Base-by-base conservation (phyloP, 2,113 vertebrate genomes). In the Paracanthobrama guichenoti region DNA sequence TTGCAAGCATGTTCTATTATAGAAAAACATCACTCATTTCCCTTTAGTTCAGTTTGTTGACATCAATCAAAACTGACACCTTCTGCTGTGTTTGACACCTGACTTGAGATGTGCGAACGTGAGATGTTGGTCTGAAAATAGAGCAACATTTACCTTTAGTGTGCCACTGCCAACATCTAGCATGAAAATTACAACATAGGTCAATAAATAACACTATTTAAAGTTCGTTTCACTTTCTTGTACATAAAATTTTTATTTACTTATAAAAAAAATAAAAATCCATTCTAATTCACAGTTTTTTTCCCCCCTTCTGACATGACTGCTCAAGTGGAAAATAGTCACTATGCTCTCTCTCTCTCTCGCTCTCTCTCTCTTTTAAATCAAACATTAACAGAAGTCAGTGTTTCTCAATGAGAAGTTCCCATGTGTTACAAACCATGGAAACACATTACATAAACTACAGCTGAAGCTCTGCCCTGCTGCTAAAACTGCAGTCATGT, bases 371-470 rank as follows among this genome's bases (percentile, higher is more conserved):
- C 35, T 24, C 1, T 50, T 28, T 50, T 31, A 8, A 13, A 2
- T 6, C 26, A 8, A 80, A 20, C 59, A 80, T 50, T 67, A 79
- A 67, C 60, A 67, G 62, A 18, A 80, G 79, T 67, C 16, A 66
- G 18, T 67, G 39, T 18, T 7, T 28, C 26, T 66, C 14, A 20
- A 62, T 9, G 24, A 67, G 66, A 10, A 80, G 57, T 48, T 46
- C 24, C 60, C 6, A 12, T 66, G 18, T 67, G 26, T 44, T 22
- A 13, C 13, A 79, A 79, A 46, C 79, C 79, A 50, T 66, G 44
- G 79, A 80, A 80, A 67, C 46, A 28, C 9, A 67, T 53, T 67
- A 67, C 44, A 22, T 35, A 67, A 80, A 80, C 62, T 22, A 79
- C 39, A 64, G 39, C 59, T 53, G 73, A 75, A 75, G 73, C 44